A percentile compares a stretch with the other conserved stretches of the same genome.
These are phyloP conservation scores for Colaptes auratus DNA, from an alignment of 2,113 vertebrate genomes.

Conservation along the genomic window DNA sequence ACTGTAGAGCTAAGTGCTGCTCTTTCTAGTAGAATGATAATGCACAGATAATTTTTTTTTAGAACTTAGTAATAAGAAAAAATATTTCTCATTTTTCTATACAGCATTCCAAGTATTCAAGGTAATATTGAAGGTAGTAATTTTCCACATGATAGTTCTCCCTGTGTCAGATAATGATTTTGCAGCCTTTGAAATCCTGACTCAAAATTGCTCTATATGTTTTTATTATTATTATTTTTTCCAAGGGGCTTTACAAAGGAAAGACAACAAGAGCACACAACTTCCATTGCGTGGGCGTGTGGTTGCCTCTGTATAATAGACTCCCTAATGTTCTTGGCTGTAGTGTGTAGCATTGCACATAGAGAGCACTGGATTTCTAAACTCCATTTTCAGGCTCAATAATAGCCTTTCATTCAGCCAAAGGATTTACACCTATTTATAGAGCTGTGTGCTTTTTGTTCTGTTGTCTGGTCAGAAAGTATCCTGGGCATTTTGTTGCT, in stretches of 20 bases:
- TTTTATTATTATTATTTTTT: slow-evolving; percentile 54
- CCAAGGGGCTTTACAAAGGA: slow-evolving; percentile 55
- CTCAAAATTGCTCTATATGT: slow-evolving; percentile 22
- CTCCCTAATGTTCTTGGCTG: slow-evolving; percentile 10
- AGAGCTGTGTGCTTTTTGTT: slow-evolving; percentile 9
- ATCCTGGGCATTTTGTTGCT: background rate
- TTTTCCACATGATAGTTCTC: slow-evolving; percentile 46
- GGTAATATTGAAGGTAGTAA: slow-evolving; percentile 6
- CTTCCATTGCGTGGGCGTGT: slow-evolving; percentile 10
- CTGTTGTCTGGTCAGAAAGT: slow-evolving; percentile 3
- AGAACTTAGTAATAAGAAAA: background rate
- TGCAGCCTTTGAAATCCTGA: slow-evolving; percentile 41
- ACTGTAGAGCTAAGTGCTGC: background rate
- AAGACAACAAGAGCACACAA: slow-evolving; percentile 25
- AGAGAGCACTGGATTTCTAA: background rate
- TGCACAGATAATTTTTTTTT: background rate
- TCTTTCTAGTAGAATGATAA: background rate
- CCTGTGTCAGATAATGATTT: slow-evolving; percentile 41
- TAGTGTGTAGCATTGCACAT: background rate
- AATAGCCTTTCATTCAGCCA: slow-evolving; percentile 18
- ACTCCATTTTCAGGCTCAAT: slow-evolving; percentile 49
- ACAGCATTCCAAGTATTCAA: slow-evolving; percentile 24
- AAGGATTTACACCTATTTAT: background rate
- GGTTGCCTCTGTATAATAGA: background rate
- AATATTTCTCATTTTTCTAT: slow-evolving; percentile 24